Evolutionary conservation across 2,797 vertebrate species (phyloP).

Genomic region (Harpagifer antarcticus): DNA sequence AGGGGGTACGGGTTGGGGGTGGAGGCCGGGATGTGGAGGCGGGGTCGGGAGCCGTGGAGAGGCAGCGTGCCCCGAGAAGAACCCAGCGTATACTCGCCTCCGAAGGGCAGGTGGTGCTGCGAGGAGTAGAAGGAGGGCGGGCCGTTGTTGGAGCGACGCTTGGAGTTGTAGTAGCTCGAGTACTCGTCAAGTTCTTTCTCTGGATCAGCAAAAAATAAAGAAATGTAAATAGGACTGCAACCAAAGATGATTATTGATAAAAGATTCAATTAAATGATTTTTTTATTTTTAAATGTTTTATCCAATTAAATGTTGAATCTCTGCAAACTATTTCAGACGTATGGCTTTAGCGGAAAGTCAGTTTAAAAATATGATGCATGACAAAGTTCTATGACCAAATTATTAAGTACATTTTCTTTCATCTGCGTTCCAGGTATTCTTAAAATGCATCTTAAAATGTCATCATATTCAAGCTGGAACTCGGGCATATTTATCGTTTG

Average conservation of each 20-base stretch:
- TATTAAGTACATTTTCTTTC: too few relatives aligned
- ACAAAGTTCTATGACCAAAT: too few relatives aligned
- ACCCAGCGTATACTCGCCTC: conserved; percentile 81
- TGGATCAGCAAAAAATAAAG: conserved; percentile 54
- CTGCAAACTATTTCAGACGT: too few relatives aligned
- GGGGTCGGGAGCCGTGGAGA: conserved; percentile 84
- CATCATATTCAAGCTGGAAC: too few relatives aligned
- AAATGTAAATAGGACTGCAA: neutral
- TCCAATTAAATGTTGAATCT: neutral
- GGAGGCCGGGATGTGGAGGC: conserved; percentile 77
- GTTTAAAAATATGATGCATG: too few relatives aligned
- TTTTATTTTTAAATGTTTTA: neutral
- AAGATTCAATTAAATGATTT: neutral
- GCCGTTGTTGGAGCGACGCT: conserved; percentile 76
- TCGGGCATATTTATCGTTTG: too few relatives aligned
- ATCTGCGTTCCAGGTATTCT: too few relatives aligned
- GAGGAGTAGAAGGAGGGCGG: conserved; percentile 83
- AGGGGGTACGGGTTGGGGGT: conserved; percentile 88
- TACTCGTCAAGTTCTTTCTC: conserved; percentile 93
- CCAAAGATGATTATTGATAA: neutral
- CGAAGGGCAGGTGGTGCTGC: conserved; percentile 83
- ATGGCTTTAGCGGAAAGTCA: too few relatives aligned
- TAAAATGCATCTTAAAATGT: too few relatives aligned
- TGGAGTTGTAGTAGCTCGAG: conserved; percentile 76
- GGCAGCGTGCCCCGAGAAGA: conserved; percentile 87